Evolutionary conservation across 92 coral and sea anemone species (phyloP), one percentile per base, ranked within the genome.

Genomic region (Siderastrea siderea): DNA sequence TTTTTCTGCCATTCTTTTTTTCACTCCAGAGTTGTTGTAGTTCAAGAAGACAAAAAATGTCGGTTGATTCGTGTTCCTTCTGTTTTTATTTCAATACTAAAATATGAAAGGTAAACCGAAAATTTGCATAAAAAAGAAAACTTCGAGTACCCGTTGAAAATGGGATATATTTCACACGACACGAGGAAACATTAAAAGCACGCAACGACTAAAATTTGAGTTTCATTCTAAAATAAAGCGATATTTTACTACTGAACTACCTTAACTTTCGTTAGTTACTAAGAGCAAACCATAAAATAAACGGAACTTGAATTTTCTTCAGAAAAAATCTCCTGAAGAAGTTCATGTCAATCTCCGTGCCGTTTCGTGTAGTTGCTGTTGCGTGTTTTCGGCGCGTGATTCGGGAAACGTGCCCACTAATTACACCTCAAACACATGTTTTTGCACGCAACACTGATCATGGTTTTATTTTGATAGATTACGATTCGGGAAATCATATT

Each of bases 361-460:
- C 57, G 45, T 78, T 60, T 63, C 58, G 16, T 19, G 68, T 47
- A 5, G 5, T 10, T 13, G 6, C 7, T 9, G 9, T 14, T 17
- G 45, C 82, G 72, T 79, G 83, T 65, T 14, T 78, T 63, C 58
- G 47, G 59, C 43, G 47, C 59, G 71, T 48, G 83, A 79, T 79
- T 49, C 72, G 59, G 68, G 59, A 79, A 19, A 64, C 9, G 54
- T 4, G 46, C 38, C 48, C 45, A 2, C 45, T 47, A 3, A 47
- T 65, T 6, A 65, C 44, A 67, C 46, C 13, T 44, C 47, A 62
- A 62, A 49, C 17, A 62, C 10, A 5, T 16, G 6, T 26, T 78
- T 61, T 47, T 78, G 60, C 83, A 79, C 83, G 83, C 83, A 79
- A 79, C 83, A 79, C 3, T 64, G 1, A 7, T 4, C 72, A 63